Evolutionary conservation across 2,113 vertebrate species (phyloP).

Genomic region (Stegastes partitus): DNA sequence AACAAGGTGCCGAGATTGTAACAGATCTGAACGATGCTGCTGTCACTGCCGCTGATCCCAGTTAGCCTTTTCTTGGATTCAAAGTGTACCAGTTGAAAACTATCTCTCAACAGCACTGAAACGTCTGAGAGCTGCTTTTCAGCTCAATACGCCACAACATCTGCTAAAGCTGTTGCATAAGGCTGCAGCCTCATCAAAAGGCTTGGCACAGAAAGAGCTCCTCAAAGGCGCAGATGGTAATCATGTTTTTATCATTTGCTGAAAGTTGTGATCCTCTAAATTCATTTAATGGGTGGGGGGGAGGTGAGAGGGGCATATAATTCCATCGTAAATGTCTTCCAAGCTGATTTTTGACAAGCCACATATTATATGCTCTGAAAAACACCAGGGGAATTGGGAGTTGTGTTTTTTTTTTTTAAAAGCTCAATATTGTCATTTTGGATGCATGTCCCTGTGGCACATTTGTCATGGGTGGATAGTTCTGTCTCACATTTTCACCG

Average conservation of each 20-base stretch:
- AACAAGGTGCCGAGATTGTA: slow-evolving; percentile 36
- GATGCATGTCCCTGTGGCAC: slow-evolving; percentile 21
- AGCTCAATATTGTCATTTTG: slow-evolving; percentile 46
- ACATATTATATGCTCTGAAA: slow-evolving; percentile 54
- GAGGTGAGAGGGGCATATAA: slow-evolving; percentile 29
- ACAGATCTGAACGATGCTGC: slow-evolving; percentile 29
- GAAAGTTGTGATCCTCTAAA: slow-evolving; percentile 74
- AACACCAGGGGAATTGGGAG: slow-evolving; percentile 37
- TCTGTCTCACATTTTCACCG: slow-evolving; percentile 60
- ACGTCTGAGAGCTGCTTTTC: slow-evolving; percentile 63
- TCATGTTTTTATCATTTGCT: slow-evolving; percentile 76
- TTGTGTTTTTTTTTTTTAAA: slow-evolving; percentile 13
- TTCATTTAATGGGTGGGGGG: slow-evolving; percentile 56
- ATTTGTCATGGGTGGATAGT: slow-evolving; percentile 45
- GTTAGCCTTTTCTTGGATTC: slow-evolving; percentile 50
- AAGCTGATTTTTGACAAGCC: slow-evolving; percentile 64
- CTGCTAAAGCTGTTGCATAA: slow-evolving; percentile 75
- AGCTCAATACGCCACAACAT: slow-evolving; percentile 67
- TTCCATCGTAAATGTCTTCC: slow-evolving; percentile 57
- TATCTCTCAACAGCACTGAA: slow-evolving; percentile 47
- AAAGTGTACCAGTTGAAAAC: slow-evolving; percentile 47
- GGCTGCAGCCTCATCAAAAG: slow-evolving; percentile 72
- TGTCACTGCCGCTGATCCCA: slow-evolving; percentile 27
- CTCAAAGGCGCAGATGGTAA: slow-evolving; percentile 66
- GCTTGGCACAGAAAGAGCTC: slow-evolving; percentile 65